Evolutionary conservation across 2,888 invertebrate genomes (phyloP).

Genomic region (Lithophane ornitopus): DNA sequence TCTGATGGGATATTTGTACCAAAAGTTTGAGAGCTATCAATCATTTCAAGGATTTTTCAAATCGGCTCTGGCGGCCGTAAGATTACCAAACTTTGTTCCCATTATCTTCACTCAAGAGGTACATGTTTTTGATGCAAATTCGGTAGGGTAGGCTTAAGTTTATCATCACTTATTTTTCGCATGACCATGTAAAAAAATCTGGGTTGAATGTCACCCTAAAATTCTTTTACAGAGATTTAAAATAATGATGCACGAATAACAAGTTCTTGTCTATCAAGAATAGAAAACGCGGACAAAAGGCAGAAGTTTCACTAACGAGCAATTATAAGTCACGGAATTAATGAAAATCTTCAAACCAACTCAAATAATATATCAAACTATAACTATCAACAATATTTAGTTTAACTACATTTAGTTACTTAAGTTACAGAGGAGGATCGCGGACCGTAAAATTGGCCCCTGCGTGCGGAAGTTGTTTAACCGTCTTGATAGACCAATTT

Average conservation of each 20-base stretch:
- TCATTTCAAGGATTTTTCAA: slow-evolving; percentile 66
- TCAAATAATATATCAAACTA: slow-evolving; percentile 51
- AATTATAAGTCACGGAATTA: slow-evolving; percentile 22
- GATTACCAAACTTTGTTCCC: slow-evolving; percentile 63
- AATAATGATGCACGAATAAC: background rate
- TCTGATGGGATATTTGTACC: slow-evolving; percentile 49
- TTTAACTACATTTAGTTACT: slow-evolving; percentile 43
- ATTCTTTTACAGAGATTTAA: background rate
- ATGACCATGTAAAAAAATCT: slow-evolving; percentile 4
- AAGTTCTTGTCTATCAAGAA: background rate
- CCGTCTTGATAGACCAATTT: slow-evolving; percentile 68
- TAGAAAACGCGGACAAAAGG: background rate
- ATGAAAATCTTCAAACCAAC: slow-evolving; percentile 33
- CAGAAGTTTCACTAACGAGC: slow-evolving; percentile 4
- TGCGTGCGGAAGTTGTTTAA: slow-evolving; percentile 67
- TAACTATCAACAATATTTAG: slow-evolving; percentile 54
- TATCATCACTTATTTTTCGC: slow-evolving; percentile 24
- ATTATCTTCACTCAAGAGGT: slow-evolving; percentile 58
- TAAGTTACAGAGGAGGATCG: slow-evolving; percentile 47
- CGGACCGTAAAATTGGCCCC: slow-evolving; percentile 63
- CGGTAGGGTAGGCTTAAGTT: slow-evolving; percentile 15
- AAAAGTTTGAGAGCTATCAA: slow-evolving; percentile 64
- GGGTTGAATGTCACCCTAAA: background rate
- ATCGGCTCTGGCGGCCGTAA: slow-evolving; percentile 56
- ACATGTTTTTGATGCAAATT: slow-evolving; percentile 61